Evolutionary conservation across 2,113 vertebrate species (phyloP).

Genomic region (Cariama cristata): DNA sequence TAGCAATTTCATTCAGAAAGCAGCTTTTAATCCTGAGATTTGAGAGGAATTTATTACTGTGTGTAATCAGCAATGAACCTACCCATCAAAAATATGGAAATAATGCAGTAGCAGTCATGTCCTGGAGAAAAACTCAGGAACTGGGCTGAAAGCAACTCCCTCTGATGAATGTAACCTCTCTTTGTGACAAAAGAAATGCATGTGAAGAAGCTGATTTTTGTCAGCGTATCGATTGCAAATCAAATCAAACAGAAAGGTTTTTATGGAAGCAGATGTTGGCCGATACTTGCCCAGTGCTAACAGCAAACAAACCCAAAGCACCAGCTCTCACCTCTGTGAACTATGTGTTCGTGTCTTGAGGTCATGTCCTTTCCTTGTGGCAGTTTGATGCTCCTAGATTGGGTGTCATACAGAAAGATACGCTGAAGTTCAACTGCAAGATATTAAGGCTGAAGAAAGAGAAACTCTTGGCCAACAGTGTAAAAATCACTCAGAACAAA

Average conservation of each 20-base stretch:
- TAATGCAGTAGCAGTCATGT: background rate
- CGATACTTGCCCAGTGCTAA: accelerated
- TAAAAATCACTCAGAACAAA: background rate
- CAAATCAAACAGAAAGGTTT: background rate
- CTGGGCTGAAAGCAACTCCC: background rate
- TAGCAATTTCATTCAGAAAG: background rate
- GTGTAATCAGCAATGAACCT: background rate
- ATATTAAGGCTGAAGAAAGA: background rate
- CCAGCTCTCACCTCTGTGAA: background rate
- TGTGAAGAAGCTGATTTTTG: background rate
- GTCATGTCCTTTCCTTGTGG: background rate
- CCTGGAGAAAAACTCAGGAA: background rate
- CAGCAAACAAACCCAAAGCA: background rate
- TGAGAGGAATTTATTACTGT: background rate
- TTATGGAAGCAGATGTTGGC: background rate
- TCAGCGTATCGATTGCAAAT: background rate
- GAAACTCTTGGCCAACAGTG: background rate
- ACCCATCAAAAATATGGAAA: background rate
- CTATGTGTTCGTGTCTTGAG: background rate
- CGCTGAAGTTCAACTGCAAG: background rate
- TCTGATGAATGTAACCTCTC: background rate
- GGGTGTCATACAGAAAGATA: background rate
- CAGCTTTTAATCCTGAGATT: background rate
- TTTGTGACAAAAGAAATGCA: background rate
- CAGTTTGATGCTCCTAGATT: background rate